These are phyloP conservation scores for Eurosta solidaginis DNA, from an alignment of 1,140 invertebrate species.

Conservation along the genomic window DNA sequence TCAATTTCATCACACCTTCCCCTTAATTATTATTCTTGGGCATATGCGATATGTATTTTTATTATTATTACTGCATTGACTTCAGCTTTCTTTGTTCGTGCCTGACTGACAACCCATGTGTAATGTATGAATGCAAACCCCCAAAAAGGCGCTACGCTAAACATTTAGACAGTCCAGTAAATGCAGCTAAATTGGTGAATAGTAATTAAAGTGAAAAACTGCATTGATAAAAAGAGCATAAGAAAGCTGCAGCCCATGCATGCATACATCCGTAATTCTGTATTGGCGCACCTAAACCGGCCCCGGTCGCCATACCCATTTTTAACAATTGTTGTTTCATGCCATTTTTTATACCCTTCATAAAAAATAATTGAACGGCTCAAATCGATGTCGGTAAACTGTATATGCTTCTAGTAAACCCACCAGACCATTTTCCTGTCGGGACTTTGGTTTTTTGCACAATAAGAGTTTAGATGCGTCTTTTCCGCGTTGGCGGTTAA, in stretches of 20 bases:
- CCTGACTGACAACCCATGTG: background rate
- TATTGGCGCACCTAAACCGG: too few relatives aligned
- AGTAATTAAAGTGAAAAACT: background rate
- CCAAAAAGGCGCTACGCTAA: background rate
- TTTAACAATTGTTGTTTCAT: too few relatives aligned
- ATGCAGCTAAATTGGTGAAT: background rate
- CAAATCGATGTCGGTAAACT: too few relatives aligned
- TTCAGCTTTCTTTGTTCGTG: background rate
- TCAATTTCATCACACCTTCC: constrained; percentile 4
- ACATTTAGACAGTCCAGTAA: background rate
- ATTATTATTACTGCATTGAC: background rate
- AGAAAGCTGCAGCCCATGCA: background rate
- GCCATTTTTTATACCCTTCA: too few relatives aligned
- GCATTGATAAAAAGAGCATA: background rate
- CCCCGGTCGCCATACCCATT: too few relatives aligned
- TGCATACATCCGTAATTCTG: too few relatives aligned
- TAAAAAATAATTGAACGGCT: too few relatives aligned
- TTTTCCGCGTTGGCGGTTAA: too few relatives aligned
- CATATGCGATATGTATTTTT: background rate
- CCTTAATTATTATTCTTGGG: background rate
- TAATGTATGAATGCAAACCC: background rate
- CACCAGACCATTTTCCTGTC: too few relatives aligned
- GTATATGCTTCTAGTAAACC: too few relatives aligned
- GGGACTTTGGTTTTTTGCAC: too few relatives aligned
- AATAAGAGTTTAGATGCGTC: too few relatives aligned